Conservation (phyloP, 2,113 vertebrate species). For the Rhadina sibilatrix region DNA sequence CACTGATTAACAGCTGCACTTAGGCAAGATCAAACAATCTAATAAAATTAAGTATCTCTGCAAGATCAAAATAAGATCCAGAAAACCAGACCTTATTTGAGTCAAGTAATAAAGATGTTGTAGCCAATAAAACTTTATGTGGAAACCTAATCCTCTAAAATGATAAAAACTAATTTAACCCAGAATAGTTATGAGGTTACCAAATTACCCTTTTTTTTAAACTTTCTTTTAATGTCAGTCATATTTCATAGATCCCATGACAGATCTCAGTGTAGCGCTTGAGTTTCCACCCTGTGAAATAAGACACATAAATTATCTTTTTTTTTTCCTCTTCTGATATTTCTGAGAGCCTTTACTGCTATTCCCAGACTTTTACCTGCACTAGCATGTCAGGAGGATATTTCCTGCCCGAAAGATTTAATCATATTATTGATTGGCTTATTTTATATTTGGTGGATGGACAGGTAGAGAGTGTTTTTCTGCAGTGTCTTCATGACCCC, state of each 20-base stretch:
- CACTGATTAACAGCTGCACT: slow-evolving; percentile 32
- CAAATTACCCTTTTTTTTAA: neutral
- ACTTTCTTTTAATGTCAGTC: neutral
- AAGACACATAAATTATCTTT: neutral
- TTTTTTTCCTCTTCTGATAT: neutral
- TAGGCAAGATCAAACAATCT: slow-evolving; percentile 21
- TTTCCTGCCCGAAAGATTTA: neutral
- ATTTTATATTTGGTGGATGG: neutral
- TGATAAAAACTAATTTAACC: slow-evolving; percentile 28
- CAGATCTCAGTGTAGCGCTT: neutral
- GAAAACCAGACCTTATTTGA: neutral
- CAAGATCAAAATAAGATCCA: slow-evolving; percentile 17
- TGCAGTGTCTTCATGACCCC: neutral
- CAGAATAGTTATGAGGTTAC: neutral
- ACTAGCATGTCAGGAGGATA: neutral
- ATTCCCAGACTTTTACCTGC: neutral
- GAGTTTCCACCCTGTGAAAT: neutral
- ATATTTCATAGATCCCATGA: neutral
- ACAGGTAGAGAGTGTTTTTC: neutral
- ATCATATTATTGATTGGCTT: neutral
- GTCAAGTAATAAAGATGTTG: neutral
- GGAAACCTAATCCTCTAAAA: neutral
- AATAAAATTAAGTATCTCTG: slow-evolving; percentile 44
- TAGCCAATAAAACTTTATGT: slow-evolving; percentile 31
- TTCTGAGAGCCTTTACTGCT: neutral